Evolutionary conservation across 2,888 invertebrate genomes (phyloP).

Genomic region (Amorpha juglandis): DNA sequence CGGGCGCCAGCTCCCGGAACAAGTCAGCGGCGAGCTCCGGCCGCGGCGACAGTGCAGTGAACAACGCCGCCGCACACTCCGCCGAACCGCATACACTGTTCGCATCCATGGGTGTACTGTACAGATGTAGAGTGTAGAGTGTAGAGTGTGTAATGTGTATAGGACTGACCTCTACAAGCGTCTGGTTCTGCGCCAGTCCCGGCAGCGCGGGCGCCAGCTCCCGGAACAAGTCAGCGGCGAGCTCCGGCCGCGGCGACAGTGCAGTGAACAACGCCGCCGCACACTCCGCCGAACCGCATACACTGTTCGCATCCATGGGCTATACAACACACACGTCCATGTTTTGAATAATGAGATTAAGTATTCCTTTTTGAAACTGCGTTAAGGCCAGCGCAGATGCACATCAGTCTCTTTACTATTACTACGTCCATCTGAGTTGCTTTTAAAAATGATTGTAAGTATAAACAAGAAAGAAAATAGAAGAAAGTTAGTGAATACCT

Average conservation of each 20-base stretch:
- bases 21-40: conserved; percentile 56
- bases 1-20: conserved; percentile 58
- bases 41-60: conserved; percentile 53
- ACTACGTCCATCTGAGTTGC: too few species aligned
- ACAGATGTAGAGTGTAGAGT: too few species aligned
- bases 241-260: conserved; percentile 49
- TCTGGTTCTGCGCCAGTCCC: conserved; percentile 51
- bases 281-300: conserved; percentile 56
- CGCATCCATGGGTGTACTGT: too few species aligned
- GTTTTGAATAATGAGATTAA: too few species aligned
- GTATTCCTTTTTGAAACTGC: too few species aligned
- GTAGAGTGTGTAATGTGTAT: not conserved
- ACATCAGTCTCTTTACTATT: too few species aligned
- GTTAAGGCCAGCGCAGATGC: too few species aligned
- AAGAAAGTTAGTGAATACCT: conserved; percentile 41
- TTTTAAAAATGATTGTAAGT: too few species aligned
- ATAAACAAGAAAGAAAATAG: not conserved
- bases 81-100: too few species aligned
- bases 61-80: conserved; percentile 39
- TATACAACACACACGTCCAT: conserved; percentile 27
- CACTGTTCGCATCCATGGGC: conserved; percentile 39
- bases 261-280: conserved; percentile 59
- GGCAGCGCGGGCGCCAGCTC: conserved; percentile 61
- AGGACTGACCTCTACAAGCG: conserved; percentile 57
- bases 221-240: conserved; percentile 59